Evolutionary conservation across 2,113 vertebrate species (phyloP).

Genomic region (Neopipo cinnamomea): DNA sequence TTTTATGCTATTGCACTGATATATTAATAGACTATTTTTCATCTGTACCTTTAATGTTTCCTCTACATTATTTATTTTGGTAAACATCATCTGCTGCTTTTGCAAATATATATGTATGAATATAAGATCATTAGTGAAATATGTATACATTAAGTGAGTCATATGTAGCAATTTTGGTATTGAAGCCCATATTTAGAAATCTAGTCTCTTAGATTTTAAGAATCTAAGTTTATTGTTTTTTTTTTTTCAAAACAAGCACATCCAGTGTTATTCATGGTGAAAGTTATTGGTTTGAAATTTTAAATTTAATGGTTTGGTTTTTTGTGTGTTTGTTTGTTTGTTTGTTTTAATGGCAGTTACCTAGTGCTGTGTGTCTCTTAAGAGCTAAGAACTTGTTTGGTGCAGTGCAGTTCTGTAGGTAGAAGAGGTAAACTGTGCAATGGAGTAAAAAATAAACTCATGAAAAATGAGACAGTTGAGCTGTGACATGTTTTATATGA

Average conservation of each 20-base stretch:
- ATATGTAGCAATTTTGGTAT: not conserved
- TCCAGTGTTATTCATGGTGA: not conserved
- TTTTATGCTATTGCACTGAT: not conserved
- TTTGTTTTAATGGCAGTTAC: not conserved
- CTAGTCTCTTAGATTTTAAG: not conserved
- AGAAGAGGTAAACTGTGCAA: not conserved
- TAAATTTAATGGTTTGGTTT: not conserved
- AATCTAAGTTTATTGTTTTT: not conserved
- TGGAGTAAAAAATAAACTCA: not conserved
- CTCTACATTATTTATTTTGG: not conserved
- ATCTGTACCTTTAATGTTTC: not conserved
- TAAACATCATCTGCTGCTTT: not conserved
- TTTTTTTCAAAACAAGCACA: not conserved
- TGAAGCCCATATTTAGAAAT: not conserved
- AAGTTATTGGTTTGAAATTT: not conserved
- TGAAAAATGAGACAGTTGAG: constrained; percentile 7
- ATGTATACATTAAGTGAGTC: not conserved
- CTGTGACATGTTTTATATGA: not conserved
- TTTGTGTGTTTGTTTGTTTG: not conserved
- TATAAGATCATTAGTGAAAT: not conserved
- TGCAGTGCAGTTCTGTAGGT: not conserved
- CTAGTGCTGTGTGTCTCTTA: not conserved
- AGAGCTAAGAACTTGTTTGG: not conserved
- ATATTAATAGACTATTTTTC: not conserved
- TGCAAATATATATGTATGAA: not conserved